Base-by-base conservation (phyloP, 1,140 invertebrate genomes). In the Ostrea edulis region DNA sequence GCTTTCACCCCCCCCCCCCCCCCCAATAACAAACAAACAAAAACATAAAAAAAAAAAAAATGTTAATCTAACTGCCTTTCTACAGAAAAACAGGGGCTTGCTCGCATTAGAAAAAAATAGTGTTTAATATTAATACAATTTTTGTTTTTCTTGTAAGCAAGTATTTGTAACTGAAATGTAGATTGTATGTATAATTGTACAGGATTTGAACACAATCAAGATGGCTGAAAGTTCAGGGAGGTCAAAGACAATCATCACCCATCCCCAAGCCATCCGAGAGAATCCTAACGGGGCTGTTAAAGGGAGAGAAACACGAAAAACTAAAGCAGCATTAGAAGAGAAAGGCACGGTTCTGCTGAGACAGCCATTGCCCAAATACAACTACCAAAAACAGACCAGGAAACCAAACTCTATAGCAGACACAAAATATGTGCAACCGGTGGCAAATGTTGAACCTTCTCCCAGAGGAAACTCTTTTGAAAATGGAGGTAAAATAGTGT, bases 321-420 rank as follows among this genome's bases (percentile, higher is more conserved):
- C 20, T 8, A 83, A 83, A 83, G 44, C 83, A 44, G 52, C 83
- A 29, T 58, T 65, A 52, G 54, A 83, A 9, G 52, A 25, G 22
- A 86, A 89, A 62, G 91, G 88, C 62, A 92, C 91, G 44, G 86
- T 93, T 17, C 88, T 93, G 17, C 12, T 92, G 25, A 82, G 92
- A 81, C 90, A 93, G 14, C 90, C 93, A 62, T 51, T 91, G n/a
- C 93, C 93, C 35, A 93, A 93, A 84, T 93, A 93, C 90, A 92
- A 88, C 82, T 93, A 92, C 68, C 87, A 91, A 58, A 82, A 52
- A 35, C 88, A 89, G 83, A 88, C 86, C 86, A 17, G 52, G 14
- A 71, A 86, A 88, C 14, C 29, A 14, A 86, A 51, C 2, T 35
- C 51, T 14, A 55, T 17, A 71, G 51, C 5, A 22, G 35, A 85